A percentile compares a stretch with the other conserved stretches of the same genome.
These are phyloP conservation scores for Salarias fasciatus DNA, from an alignment of 2,797 vertebrate genomes.

Conservation along the genomic window DNA sequence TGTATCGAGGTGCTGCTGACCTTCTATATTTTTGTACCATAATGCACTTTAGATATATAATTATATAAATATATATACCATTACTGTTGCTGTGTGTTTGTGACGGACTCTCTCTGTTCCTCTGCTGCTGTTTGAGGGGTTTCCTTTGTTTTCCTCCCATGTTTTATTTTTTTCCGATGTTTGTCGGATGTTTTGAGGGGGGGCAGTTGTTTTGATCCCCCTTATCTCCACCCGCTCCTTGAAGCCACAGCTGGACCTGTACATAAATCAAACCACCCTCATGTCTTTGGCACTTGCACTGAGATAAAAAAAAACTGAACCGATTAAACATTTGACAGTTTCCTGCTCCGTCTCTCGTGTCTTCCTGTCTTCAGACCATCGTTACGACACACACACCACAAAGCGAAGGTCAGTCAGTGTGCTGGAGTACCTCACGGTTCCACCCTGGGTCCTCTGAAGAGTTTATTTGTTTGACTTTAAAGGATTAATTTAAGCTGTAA, in stretches of 20 bases:
- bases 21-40: constrained; percentile 97
- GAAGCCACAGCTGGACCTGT: constrained; percentile 40
- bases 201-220: too few relatives aligned
- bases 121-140: constrained; percentile 51
- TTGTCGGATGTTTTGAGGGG: too few relatives aligned
- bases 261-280: constrained; percentile 73
- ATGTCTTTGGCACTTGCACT: constrained; percentile 82
- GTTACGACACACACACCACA: too few relatives aligned
- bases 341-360: background rate
- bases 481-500: too few relatives aligned
- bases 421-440: too few relatives aligned
- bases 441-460: too few relatives aligned
- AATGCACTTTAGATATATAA: constrained; percentile 98
- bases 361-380: too few relatives aligned
- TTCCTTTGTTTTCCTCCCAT: constrained; percentile 1
- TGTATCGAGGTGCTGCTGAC: constrained; percentile 97
- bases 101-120: constrained; percentile 76
- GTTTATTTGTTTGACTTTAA: too few relatives aligned
- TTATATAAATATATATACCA: constrained; percentile 91
- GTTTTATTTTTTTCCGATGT: too few relatives aligned
- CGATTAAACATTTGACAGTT: background rate
- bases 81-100: constrained; percentile 85
- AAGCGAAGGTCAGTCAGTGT: too few relatives aligned
- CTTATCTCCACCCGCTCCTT: background rate
- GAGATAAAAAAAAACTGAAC: constrained; percentile 71